Evolutionary conservation across 2,113 vertebrate genomes (phyloP), one percentile per base, ranked within the genome.

Genomic region (Brachionichthys hirsutus): DNA sequence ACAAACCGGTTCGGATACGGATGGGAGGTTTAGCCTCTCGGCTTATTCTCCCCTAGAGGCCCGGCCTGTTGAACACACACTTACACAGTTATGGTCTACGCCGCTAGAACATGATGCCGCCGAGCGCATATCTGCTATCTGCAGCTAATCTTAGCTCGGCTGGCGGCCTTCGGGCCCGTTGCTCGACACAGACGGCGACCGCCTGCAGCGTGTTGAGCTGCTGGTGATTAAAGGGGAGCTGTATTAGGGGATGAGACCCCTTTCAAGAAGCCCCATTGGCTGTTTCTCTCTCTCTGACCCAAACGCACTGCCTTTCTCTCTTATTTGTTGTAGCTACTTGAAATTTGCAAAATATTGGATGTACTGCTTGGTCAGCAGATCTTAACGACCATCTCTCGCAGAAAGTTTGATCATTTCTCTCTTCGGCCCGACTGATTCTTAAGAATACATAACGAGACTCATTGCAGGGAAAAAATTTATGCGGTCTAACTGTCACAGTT

Each of bases 21-120:
- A 38, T 38, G 8, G 10, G 10, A 38, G 36, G 36, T 38, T 38
- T 38, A 38, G 24, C 4, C 24, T 30, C 24, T 30, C n/a, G n/a
- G 24, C 24, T 30, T 8, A 30, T 30, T 30, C 24, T 30, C 24
- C 24, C 17, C 66, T 15, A 20, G 11, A 41, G 15, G 15, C 30
- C 22, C 1, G 20, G 19, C 12, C 59, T 53, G 42, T 46, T 38
- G 45, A 49, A 54, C 15, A 0, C 12, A 40, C 7, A 2, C 12
- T 6, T 30, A 30, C 24, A 30, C 8, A 30, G 30, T 15, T 68
- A 59, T 78, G 24, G 40, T 65, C 35, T 54, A 53, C 34, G 43
- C 34, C 34, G 47, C 18, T 10, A 87, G 66, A 76, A 88, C 11
- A 3, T n/a, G 83, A 90, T 41, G 59, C 80, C 9, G 67, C 30